Conservation (phyloP, 2,888 invertebrate genomes). For the Drosophila barbarae region DNA sequence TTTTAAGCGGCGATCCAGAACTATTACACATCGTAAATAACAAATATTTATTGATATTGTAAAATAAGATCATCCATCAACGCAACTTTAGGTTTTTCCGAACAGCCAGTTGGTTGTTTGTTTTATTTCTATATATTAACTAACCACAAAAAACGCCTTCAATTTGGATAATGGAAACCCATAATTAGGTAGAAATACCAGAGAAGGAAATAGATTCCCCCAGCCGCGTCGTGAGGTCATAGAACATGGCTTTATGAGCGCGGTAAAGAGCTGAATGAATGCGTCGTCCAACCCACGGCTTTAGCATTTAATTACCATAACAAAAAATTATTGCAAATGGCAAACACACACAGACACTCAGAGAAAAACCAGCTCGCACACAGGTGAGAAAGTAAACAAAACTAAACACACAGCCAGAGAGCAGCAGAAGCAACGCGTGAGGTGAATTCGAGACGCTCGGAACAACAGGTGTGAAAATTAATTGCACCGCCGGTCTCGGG, state of each 20-base stretch:
- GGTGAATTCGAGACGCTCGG: slow-evolving; percentile 32
- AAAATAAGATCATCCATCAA: neutral
- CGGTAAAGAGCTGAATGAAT: slow-evolving; percentile 28
- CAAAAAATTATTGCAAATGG: slow-evolving; percentile 46
- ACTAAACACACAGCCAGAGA: slow-evolving; percentile 7
- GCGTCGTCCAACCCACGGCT: slow-evolving; percentile 5
- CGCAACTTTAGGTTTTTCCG: neutral
- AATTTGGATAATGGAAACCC: slow-evolving; percentile 17
- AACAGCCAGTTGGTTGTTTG: neutral
- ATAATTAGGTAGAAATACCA: neutral
- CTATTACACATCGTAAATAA: neutral
- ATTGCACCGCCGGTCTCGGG: slow-evolving; percentile 38
- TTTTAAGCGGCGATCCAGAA: neutral
- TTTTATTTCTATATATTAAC: neutral
- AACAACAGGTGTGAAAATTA: slow-evolving; percentile 56
- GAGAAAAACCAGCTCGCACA: slow-evolving; percentile 47
- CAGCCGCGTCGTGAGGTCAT: slow-evolving; percentile 7
- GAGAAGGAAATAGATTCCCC: slow-evolving; percentile 3
- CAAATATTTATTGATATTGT: neutral
- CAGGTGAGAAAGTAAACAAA: slow-evolving; percentile 62
- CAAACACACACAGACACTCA: slow-evolving; percentile 41
- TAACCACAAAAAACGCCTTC: neutral
- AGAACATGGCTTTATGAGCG: slow-evolving; percentile 3
- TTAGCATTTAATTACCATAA: slow-evolving; percentile 51
- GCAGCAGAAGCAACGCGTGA: slow-evolving; percentile 24